Evolutionary conservation across 2,888 invertebrate genomes (phyloP).

Genomic region (Nephrocerus scutellatus): DNA sequence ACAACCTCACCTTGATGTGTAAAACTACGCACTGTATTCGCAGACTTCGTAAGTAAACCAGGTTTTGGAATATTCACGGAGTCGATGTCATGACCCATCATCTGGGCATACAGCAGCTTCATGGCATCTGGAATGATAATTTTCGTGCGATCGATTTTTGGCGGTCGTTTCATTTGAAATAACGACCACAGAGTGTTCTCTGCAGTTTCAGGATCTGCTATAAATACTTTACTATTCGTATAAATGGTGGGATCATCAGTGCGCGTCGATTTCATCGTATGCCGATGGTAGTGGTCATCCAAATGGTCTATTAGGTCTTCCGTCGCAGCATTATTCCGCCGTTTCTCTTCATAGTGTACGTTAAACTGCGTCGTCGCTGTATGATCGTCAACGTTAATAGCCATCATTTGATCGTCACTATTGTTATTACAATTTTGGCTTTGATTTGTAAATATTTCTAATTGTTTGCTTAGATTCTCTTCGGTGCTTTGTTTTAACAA

Average conservation of each 20-base stretch:
- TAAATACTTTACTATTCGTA: constrained; percentile 38
- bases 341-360: constrained; percentile 23
- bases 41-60: constrained; percentile 63
- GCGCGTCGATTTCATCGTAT: too few relatives aligned
- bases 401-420: too few relatives aligned
- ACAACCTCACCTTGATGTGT: constrained; percentile 71
- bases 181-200: constrained; percentile 46
- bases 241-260: constrained; percentile 29
- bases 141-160: constrained; percentile 48
- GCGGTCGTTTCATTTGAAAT: constrained; percentile 47
- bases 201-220: constrained; percentile 47
- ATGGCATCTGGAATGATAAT: constrained; percentile 67
- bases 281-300: too few relatives aligned
- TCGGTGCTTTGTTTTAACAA: too few relatives aligned
- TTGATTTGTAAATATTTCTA: too few relatives aligned
- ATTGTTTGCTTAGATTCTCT: too few relatives aligned
- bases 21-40: constrained; percentile 81
- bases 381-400: too few relatives aligned
- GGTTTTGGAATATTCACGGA: constrained; percentile 60
- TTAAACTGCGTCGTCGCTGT: too few relatives aligned
- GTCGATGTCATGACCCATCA: constrained; percentile 58
- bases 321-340: too few relatives aligned
- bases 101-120: constrained; percentile 67
- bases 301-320: too few relatives aligned
- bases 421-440: too few relatives aligned